Conservation (phyloP, 2,113 vertebrate genomes). For the Psettodes erumei region DNA sequence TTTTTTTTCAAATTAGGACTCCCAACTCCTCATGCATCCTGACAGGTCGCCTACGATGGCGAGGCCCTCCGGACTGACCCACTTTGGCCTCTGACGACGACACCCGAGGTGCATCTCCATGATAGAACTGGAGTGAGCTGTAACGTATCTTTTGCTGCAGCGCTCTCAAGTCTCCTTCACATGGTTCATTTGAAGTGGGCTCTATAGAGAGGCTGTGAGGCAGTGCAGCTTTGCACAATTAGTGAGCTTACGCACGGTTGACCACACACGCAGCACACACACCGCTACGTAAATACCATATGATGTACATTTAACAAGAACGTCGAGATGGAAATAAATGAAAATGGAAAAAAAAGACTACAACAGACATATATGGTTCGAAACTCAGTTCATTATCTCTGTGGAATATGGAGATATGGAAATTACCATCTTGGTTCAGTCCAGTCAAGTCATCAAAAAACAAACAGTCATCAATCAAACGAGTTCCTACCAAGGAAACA, state of each 20-base stretch:
- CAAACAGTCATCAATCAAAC: background rate
- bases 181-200: conserved; percentile 30
- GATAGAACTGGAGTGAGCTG: background rate
- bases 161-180: conserved; percentile 29
- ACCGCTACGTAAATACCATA: conserved; percentile 1
- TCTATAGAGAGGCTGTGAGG: conserved; percentile 13
- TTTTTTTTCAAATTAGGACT: conserved; percentile 29
- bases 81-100: conserved; percentile 36
- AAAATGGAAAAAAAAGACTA: background rate
- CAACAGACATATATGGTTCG: background rate
- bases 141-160: conserved; percentile 20
- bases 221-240: conserved; percentile 14
- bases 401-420: background rate
- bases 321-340: background rate
- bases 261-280: conserved; percentile 1
- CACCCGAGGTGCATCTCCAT: background rate
- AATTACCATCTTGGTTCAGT: background rate
- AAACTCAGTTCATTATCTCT: background rate
- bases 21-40: conserved; percentile 1
- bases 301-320: conserved; percentile 7
- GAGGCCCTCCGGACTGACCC: conserved; percentile 20
- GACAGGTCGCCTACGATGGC: conserved; percentile 17
- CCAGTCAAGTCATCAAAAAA: background rate
- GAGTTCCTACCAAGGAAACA: too few relatives aligned
- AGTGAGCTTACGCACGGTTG: conserved; percentile 35